A percentile compares a stretch with the other conserved stretches of the same genome.
phyloP scores from a whole-genome alignment of 64 coral and sea anemone species.

The Porites australiensis region DNA sequence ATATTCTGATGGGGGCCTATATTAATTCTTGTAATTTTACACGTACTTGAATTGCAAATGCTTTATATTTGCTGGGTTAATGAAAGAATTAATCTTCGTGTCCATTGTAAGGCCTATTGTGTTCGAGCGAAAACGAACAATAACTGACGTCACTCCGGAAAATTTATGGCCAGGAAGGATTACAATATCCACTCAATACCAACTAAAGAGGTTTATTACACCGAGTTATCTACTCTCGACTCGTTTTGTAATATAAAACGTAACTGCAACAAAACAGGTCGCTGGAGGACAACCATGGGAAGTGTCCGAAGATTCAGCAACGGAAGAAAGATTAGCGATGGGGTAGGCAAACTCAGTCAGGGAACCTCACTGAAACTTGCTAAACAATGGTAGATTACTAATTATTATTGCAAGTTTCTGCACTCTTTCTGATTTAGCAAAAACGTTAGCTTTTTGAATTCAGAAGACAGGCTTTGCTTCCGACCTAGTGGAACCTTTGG shows the following conservation, averaged over 20 bases:
- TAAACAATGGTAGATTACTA: too few relatives aligned
- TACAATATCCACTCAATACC: constrained; percentile 3
- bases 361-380: too few relatives aligned
- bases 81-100: neutral
- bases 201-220: neutral
- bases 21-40: too few relatives aligned
- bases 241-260: neutral
- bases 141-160: neutral
- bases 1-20: too few relatives aligned
- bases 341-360: neutral
- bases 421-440: too few relatives aligned
- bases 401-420: too few relatives aligned
- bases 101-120: neutral
- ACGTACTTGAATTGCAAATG: too few relatives aligned
- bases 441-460: too few relatives aligned
- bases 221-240: neutral
- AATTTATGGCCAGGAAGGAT: neutral
- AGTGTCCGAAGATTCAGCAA: neutral
- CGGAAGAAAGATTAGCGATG: neutral
- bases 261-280: neutral
- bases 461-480: too few relatives aligned
- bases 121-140: neutral
- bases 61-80: too few relatives aligned
- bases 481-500: too few relatives aligned
- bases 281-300: neutral